Evolutionary conservation across 2,888 invertebrate genomes (phyloP), one percentile per base, ranked within the genome.

Genomic region (Ennomos erosarius): DNA sequence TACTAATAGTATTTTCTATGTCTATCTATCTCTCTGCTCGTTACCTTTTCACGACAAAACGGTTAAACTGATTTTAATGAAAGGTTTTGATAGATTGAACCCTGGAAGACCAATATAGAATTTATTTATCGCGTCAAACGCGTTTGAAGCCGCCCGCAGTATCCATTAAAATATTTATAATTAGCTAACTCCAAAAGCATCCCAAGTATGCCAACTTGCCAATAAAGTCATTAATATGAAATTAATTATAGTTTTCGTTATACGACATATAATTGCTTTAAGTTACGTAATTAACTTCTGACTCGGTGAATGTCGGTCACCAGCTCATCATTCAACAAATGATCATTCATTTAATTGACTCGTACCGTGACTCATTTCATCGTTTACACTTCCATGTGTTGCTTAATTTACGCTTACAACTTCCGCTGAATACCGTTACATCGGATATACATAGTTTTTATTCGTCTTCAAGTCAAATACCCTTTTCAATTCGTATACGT

Each of bases 311-410:
- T 61, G 59, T 62, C 61, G 61, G 59, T 66, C 50, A 56, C 56
- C 51, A 55, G 49, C 49, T 54, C 75, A 75, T 70, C 70, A 59
- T 73, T 73, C 71, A 76, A 26, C 26, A 55, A 54, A 49, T 54
- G 75, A 75, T 70, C 70, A 58, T 73, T 73, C 71, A 76, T 76
- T 76, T 79, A 90, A 87, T 88, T 89, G 84, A 84, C 87, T 81
- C 75, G 72, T 82, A 79, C 70, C 79, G 66, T 87, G 88, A 90
- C 69, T 86, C 84, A 87, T 75, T 64, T 49, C 64, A 65, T 72
- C 75, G 72, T 75, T 84, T 85, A 86, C 81, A 81, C 73, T 79
- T 82, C 79, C 79, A 82, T 81, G 82, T 76, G 79, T 75, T 73
- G 73, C 47, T 55, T 71, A 67, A 58, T 37, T 43, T 56, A 55